Percentiles rank a stretch among this genome's conserved stretches.
Conservation (phyloP, 2,113 vertebrate species). For the Takifugu bimaculatus region DNA sequence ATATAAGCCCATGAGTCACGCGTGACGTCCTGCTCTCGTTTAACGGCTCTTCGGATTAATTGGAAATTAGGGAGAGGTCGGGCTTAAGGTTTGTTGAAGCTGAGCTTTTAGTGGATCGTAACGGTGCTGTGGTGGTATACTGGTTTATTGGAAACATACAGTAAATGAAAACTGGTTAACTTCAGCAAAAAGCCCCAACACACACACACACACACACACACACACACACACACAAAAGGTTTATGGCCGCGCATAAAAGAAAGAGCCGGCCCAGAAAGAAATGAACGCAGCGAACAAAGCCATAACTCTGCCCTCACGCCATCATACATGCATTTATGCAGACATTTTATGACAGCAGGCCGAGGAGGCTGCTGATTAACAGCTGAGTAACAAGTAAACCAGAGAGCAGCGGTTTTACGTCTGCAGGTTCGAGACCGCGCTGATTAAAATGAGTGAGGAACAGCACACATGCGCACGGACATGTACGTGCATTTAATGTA, state of each 20-base stretch:
- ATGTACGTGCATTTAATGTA: too few species aligned
- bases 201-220: background rate
- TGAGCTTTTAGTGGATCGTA: background rate
- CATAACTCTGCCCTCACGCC: background rate
- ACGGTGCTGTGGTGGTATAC: background rate
- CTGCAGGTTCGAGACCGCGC: too few species aligned
- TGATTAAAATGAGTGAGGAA: too few species aligned
- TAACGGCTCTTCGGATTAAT: background rate
- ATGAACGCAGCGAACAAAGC: conserved; percentile 47
- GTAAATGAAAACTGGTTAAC: background rate
- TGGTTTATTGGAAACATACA: background rate
- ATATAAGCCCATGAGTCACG: background rate
- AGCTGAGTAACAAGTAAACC: too few species aligned
- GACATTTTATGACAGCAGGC: conserved; percentile 24
- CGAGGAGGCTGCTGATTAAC: conserved; percentile 40
- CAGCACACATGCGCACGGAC: too few species aligned
- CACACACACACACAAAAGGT: conserved; percentile 12
- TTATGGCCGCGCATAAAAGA: conserved; percentile 46
- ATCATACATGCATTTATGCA: conserved; percentile 21
- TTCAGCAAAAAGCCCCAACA: conserved; percentile 5
- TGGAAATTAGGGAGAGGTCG: background rate
- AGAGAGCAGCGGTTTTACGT: too few species aligned
- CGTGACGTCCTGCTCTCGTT: background rate
- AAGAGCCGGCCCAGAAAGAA: conserved; percentile 21
- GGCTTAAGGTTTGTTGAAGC: background rate